Percentiles rank a stretch among this genome's conserved stretches.
Evolutionary conservation across 1,140 invertebrate genomes (phyloP).

Genomic region (Camponotus pennsylvanicus): DNA sequence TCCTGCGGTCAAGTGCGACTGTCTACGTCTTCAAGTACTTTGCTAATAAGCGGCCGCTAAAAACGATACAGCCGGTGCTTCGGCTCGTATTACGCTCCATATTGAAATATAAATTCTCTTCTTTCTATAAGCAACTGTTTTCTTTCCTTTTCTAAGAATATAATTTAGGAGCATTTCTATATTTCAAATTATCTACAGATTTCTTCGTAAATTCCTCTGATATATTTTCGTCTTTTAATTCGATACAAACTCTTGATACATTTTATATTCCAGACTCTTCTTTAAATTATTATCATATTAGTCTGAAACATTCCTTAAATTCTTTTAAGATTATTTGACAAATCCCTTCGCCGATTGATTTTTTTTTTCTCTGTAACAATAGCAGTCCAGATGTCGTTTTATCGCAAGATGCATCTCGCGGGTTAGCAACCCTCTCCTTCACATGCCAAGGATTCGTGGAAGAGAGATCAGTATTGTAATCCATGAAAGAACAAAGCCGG

Average conservation of each 20-base stretch:
- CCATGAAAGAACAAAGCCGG: conserved; percentile 79
- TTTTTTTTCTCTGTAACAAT: conserved; percentile 20
- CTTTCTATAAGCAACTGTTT: conserved; percentile 71
- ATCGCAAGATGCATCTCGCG: conserved; percentile 62
- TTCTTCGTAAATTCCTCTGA: background rate
- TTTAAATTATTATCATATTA: background rate
- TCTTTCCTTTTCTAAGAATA: background rate
- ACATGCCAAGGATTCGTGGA: conserved; percentile 56
- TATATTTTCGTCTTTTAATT: background rate
- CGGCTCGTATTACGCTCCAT: conserved; percentile 75
- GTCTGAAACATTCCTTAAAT: background rate
- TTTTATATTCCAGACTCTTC: background rate
- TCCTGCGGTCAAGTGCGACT: conserved; percentile 81
- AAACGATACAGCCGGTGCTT: conserved; percentile 75
- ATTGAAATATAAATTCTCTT: conserved; percentile 65
- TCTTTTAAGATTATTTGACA: background rate
- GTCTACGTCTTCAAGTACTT: conserved; percentile 73
- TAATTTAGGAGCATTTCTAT: no score
- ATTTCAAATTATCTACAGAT: background rate
- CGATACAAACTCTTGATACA: background rate
- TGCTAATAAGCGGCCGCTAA: conserved; percentile 75
- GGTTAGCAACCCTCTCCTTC: conserved; percentile 63
- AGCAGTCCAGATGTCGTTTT: conserved; percentile 66
- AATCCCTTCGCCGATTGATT: background rate
- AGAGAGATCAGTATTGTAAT: conserved; percentile 78